Evolutionary conservation across 1,140 invertebrate genomes (phyloP).

Genomic region (Bactericera cockerelli): DNA sequence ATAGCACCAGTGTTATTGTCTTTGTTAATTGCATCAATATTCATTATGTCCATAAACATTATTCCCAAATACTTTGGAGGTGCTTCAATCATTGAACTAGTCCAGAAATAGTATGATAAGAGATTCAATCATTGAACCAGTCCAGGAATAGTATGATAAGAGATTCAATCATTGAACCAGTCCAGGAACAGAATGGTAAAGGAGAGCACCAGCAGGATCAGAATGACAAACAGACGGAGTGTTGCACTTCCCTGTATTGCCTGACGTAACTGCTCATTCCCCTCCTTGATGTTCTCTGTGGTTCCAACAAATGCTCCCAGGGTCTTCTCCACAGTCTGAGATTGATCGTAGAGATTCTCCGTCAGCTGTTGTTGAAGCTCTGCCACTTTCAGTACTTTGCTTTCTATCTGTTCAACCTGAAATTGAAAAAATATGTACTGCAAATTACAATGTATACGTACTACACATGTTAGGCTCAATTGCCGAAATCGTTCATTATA

Average conservation of each 20-base stretch:
- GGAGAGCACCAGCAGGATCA: slow-evolving; percentile 89
- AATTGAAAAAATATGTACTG: slow-evolving; percentile 36
- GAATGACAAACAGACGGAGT: slow-evolving; percentile 81
- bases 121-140: slow-evolving; percentile 90
- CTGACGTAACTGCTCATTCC: slow-evolving; percentile 90
- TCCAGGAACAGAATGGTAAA: slow-evolving; percentile 91
- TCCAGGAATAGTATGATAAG: slow-evolving; percentile 87
- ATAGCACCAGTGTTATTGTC: too few species aligned
- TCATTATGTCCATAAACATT: too few species aligned
- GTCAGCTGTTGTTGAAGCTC: slow-evolving; percentile 93
- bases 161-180: slow-evolving; percentile 70
- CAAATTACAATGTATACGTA: slow-evolving; percentile 1
- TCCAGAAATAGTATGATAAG: slow-evolving; percentile 88
- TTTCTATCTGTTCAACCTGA: slow-evolving; percentile 73
- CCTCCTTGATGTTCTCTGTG: slow-evolving; percentile 89
- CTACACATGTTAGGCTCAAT: too few species aligned
- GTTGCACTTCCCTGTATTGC: slow-evolving; percentile 94
- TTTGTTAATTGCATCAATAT: too few species aligned
- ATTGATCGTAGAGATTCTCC: slow-evolving; percentile 93
- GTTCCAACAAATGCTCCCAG: slow-evolving; percentile 71
- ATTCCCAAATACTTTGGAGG: too few species aligned
- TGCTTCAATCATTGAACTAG: slow-evolving; percentile 90
- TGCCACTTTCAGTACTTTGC: slow-evolving; percentile 88
- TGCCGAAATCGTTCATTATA: too few species aligned
- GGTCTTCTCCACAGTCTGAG: slow-evolving; percentile 81